A percentile compares a stretch with the other conserved stretches of the same genome.
phyloP scores from a whole-genome alignment of 2,888 invertebrate species.

The Emmelina monodactyla region DNA sequence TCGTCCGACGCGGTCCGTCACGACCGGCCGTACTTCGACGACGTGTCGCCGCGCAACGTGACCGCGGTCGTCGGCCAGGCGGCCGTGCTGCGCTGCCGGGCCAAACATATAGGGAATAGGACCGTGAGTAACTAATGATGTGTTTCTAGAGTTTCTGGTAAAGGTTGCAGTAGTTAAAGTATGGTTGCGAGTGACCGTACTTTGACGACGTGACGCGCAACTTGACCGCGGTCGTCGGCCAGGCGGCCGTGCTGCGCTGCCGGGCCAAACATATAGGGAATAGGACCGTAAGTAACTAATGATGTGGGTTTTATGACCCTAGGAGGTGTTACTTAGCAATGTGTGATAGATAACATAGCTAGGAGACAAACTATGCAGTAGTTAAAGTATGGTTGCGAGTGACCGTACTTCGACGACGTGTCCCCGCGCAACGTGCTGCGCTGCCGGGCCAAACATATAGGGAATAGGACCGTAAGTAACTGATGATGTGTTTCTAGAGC shows the following conservation, averaged over 20 bases:
- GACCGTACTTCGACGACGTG: constrained; percentile 86
- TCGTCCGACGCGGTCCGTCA: constrained; percentile 40
- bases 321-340: too few species aligned
- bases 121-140: too few species aligned
- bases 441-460: constrained; percentile 86
- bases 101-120: constrained; percentile 86
- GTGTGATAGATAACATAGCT: too few species aligned
- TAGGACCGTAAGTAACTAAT: constrained; percentile 78
- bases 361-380: too few species aligned
- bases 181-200: constrained; percentile 81
- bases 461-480: constrained; percentile 81
- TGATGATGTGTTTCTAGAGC: too few species aligned
- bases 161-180: too few species aligned
- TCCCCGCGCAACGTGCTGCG: constrained; percentile 83
- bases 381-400: too few species aligned
- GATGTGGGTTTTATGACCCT: too few species aligned
- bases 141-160: too few species aligned
- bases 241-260: constrained; percentile 80
- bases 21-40: constrained; percentile 84
- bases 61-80: constrained; percentile 86
- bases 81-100: constrained; percentile 80
- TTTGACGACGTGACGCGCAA: constrained; percentile 87
- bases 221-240: constrained; percentile 84
- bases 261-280: constrained; percentile 87
- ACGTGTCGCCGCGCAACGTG: constrained; percentile 82